A percentile compares a stretch with the other conserved stretches of the same genome.
phyloP scores from a whole-genome alignment of 1,140 invertebrate genomes.

The Listronotus oregonensis region DNA sequence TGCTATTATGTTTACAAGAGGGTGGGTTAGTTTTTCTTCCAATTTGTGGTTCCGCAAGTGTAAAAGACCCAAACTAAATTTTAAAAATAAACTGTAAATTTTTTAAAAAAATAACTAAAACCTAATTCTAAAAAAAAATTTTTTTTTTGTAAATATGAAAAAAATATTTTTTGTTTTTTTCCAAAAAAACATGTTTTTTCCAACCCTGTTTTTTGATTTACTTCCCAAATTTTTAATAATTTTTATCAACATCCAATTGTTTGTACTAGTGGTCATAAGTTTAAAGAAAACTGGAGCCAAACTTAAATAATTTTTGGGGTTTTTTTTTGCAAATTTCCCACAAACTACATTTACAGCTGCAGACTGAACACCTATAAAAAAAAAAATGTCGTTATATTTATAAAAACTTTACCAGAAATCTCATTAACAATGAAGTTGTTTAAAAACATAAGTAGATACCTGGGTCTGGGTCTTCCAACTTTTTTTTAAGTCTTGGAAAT shows the following conservation, averaged over 20 bases:
- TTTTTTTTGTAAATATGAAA: too few relatives aligned
- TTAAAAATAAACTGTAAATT: slow-evolving; percentile 17
- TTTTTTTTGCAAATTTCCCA: slow-evolving; percentile 98
- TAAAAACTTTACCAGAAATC: too few relatives aligned
- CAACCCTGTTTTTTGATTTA: slow-evolving; percentile 46
- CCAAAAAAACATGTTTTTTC: too few relatives aligned
- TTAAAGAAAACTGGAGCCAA: slow-evolving; percentile 99
- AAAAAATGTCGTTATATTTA: too few relatives aligned
- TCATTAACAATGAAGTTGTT: too few relatives aligned
- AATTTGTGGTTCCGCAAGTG: slow-evolving; percentile 81
- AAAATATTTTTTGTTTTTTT: too few relatives aligned
- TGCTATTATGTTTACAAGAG: slow-evolving; percentile 87
- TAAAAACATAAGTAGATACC: slow-evolving; percentile 60
- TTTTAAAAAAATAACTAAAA: too few relatives aligned
- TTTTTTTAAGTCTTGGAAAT: slow-evolving; percentile 98
- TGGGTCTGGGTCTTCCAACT: slow-evolving; percentile 98
- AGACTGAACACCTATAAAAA: slow-evolving; percentile 87
- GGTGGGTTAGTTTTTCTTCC: slow-evolving; percentile 84
- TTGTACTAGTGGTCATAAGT: slow-evolving; percentile 98
- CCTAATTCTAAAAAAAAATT: too few relatives aligned
- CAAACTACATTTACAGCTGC: slow-evolving; percentile 99
- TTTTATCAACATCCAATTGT: slow-evolving; percentile 99
- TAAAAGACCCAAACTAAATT: slow-evolving; percentile 81
- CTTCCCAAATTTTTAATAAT: slow-evolving; percentile 99
- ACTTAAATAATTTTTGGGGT: slow-evolving; percentile 99